Conservation (phyloP, 2,888 invertebrate species). For the Cremastobaeus sp. region DNA sequence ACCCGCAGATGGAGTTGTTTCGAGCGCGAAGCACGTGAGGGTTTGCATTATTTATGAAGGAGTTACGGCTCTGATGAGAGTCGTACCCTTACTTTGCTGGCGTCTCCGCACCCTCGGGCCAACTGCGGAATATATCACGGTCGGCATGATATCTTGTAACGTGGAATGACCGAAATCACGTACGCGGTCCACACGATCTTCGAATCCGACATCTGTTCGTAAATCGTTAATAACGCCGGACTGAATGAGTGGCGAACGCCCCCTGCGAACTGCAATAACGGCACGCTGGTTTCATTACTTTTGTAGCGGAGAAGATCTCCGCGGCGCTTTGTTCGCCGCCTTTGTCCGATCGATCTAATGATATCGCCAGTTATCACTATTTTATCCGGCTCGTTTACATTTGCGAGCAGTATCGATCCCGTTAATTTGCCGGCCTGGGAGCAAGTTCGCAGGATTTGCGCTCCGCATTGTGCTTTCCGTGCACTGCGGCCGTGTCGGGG, state of each 20-base stretch:
- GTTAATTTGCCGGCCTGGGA: neutral
- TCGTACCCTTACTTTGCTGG: conserved; percentile 58
- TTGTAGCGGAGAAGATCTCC: conserved; percentile 19
- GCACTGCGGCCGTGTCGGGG: neutral
- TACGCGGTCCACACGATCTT: conserved; percentile 64
- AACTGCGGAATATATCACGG: conserved; percentile 42
- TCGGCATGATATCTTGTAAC: conserved; percentile 36
- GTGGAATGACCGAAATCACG: conserved; percentile 65
- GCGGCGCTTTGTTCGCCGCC: conserved; percentile 5
- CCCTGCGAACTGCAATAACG: conserved; percentile 26
- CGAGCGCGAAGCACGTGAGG: conserved; percentile 54
- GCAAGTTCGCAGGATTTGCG: too few relatives aligned
- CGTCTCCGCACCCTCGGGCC: conserved; percentile 42
- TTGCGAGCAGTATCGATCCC: conserved; percentile 27
- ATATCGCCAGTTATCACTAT: conserved; percentile 33
- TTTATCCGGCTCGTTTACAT: conserved; percentile 12
- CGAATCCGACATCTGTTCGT: conserved; percentile 68
- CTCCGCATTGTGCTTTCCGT: neutral
- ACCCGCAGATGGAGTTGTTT: conserved; percentile 58
- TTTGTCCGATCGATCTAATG: conserved; percentile 5
- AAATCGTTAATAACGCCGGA: conserved; percentile 67
- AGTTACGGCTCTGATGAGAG: conserved; percentile 69
- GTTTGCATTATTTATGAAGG: conserved; percentile 77
- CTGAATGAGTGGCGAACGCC: conserved; percentile 18
- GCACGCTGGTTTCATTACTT: conserved; percentile 28